Evolutionary conservation across 2,113 vertebrate genomes (phyloP).

Genomic region (Gasterosteus nipponicus): DNA sequence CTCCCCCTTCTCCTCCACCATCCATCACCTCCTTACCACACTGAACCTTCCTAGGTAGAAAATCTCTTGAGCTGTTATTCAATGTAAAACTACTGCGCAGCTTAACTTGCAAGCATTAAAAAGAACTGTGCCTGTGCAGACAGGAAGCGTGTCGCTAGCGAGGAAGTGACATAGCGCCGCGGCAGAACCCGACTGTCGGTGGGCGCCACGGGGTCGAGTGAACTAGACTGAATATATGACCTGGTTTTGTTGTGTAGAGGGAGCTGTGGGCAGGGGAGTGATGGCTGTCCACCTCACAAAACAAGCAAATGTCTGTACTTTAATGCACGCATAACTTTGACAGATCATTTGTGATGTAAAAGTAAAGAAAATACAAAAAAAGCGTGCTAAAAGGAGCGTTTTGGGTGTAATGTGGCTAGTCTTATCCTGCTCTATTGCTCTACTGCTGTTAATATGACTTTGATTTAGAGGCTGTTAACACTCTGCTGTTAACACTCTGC

Average conservation of each 20-base stretch:
- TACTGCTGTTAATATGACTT: slow-evolving; percentile 25
- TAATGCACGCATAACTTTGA: slow-evolving; percentile 49
- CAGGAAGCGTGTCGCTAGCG: slow-evolving; percentile 38
- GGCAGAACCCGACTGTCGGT: slow-evolving; percentile 45
- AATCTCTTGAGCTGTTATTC: slow-evolving; percentile 76
- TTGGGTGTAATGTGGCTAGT: slow-evolving; percentile 42
- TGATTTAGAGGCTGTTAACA: slow-evolving; percentile 29
- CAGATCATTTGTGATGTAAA: slow-evolving; percentile 29
- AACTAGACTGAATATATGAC: slow-evolving; percentile 82
- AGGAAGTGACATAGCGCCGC: slow-evolving; percentile 56
- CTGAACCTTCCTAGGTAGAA: slow-evolving; percentile 80
- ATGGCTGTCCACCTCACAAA: slow-evolving; percentile 45
- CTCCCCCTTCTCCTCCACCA: slow-evolving; percentile 29
- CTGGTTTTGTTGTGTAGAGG: slow-evolving; percentile 65
- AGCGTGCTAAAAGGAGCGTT: background rate
- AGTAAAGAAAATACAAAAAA: slow-evolving; percentile 17
- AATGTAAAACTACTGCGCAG: slow-evolving; percentile 78
- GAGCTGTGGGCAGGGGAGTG: slow-evolving; percentile 15
- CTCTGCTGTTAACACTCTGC: slow-evolving; percentile 43
- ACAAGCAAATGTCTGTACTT: slow-evolving; percentile 73
- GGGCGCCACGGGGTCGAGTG: slow-evolving; percentile 57
- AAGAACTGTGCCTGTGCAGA: slow-evolving; percentile 52
- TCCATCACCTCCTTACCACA: slow-evolving; percentile 65
- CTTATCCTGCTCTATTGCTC: slow-evolving; percentile 41
- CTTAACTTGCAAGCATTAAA: slow-evolving; percentile 74